Conservation (phyloP, 1,140 invertebrate species). For the Vanessa atalanta region DNA sequence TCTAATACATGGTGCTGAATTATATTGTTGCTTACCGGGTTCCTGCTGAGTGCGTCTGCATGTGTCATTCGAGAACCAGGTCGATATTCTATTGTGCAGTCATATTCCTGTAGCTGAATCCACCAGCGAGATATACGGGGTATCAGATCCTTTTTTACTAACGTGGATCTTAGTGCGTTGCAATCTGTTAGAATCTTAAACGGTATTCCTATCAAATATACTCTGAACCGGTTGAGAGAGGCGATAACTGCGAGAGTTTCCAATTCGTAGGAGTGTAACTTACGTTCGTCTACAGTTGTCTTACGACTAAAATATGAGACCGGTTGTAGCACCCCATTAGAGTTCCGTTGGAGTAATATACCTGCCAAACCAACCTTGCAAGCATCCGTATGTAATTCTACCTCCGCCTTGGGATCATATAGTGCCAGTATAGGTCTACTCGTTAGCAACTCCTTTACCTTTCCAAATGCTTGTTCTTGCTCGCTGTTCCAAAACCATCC, state of each 20-base stretch:
- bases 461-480: no score
- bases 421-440: no score
- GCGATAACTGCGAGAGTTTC: slow-evolving; percentile 7
- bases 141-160: slow-evolving; percentile 27
- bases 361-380: background rate
- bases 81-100: slow-evolving; percentile 31
- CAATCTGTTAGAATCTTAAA: slow-evolving; percentile 37
- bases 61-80: slow-evolving; percentile 22
- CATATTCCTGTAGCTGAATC: slow-evolving; percentile 34
- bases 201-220: slow-evolving; percentile 27
- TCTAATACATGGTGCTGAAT: slow-evolving; percentile 32
- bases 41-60: slow-evolving; percentile 32
- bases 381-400: no score
- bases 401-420: no score
- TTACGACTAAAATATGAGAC: background rate
- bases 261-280: slow-evolving; percentile 3
- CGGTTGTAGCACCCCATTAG: background rate
- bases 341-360: background rate
- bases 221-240: background rate
- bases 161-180: slow-evolving; percentile 27
- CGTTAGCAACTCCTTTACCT: no score
- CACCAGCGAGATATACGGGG: slow-evolving; percentile 33
- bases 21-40: slow-evolving; percentile 25
- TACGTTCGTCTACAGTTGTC: background rate
- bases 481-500: no score